These are phyloP conservation scores for Agapornis roseicollis DNA, from an alignment of 2,113 vertebrate genomes.

Conservation along the genomic window DNA sequence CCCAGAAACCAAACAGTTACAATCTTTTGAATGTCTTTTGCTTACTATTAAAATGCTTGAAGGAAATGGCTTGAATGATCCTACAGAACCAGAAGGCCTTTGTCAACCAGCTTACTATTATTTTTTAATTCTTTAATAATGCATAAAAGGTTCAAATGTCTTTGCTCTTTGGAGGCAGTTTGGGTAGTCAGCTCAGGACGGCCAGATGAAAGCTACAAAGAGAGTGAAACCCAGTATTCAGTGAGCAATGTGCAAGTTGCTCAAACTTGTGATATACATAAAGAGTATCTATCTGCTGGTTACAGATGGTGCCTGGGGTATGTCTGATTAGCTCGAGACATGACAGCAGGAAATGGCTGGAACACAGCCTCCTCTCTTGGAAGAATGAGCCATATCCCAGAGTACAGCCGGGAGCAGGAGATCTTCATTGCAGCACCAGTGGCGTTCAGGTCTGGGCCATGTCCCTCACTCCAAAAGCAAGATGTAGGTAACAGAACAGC, in stretches of 20 bases:
- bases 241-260: not conserved
- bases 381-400: not conserved
- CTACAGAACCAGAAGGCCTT: not conserved
- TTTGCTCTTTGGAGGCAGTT: not conserved
- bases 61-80: not conserved
- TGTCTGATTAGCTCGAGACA: not conserved
- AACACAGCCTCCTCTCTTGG: not conserved
- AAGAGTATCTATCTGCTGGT: not conserved
- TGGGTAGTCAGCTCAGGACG: not conserved
- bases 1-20: not conserved
- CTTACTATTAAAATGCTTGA: not conserved
- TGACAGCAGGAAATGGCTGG: not conserved
- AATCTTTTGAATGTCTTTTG: not conserved
- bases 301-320: not conserved
- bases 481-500: not conserved
- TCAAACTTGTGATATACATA: not conserved
- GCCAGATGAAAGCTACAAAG: not conserved
- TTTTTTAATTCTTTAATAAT: not conserved
- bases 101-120: not conserved
- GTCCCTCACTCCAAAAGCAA: not conserved
- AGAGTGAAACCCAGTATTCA: not conserved
- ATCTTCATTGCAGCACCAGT: not conserved
- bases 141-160: not conserved
- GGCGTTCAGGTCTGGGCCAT: fast-evolving
- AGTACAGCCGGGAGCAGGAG: not conserved